phyloP scores from a whole-genome alignment of 2,113 vertebrate genomes.

The Phyllopteryx taeniolatus region DNA sequence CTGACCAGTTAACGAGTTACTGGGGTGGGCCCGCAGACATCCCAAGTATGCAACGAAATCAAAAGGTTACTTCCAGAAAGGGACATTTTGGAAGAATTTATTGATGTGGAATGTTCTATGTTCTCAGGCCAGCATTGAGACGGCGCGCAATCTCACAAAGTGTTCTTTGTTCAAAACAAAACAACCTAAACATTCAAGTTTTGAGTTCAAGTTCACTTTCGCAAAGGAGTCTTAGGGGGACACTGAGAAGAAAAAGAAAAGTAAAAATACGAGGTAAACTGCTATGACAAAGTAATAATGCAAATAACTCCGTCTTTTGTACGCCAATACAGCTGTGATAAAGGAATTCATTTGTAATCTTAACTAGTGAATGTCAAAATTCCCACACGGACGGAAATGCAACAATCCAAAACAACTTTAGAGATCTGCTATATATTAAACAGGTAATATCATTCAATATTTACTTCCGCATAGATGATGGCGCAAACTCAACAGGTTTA shows the following conservation, averaged over 20 bases:
- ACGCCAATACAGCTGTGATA: no score
- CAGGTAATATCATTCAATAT: neutral
- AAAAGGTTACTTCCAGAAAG: conserved; percentile 28
- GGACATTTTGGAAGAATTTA: conserved; percentile 11
- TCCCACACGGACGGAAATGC: neutral
- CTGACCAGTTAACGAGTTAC: conserved; percentile 27
- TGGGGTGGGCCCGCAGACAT: conserved; percentile 2
- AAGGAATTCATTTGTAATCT: neutral
- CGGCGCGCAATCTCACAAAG: conserved; percentile 20
- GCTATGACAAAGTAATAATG: neutral
- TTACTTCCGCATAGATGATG: neutral
- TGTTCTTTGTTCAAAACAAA: conserved; percentile 22
- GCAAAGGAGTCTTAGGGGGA: neutral
- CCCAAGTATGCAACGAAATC: conserved; percentile 19
- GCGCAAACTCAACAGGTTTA: neutral
- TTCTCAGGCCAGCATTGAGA: conserved; percentile 25
- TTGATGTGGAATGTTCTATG: conserved; percentile 1
- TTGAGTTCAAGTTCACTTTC: conserved; percentile 12
- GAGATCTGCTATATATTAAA: neutral
- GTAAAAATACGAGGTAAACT: neutral
- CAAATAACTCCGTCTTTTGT: neutral
- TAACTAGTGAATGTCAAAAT: neutral
- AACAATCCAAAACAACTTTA: neutral
- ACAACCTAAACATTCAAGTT: neutral
- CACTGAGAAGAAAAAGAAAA: neutral